A percentile compares a stretch with the other conserved stretches of the same genome.
Conservation (phyloP, 1,140 invertebrate species). For the Venustaconcha ellipsiformis region DNA sequence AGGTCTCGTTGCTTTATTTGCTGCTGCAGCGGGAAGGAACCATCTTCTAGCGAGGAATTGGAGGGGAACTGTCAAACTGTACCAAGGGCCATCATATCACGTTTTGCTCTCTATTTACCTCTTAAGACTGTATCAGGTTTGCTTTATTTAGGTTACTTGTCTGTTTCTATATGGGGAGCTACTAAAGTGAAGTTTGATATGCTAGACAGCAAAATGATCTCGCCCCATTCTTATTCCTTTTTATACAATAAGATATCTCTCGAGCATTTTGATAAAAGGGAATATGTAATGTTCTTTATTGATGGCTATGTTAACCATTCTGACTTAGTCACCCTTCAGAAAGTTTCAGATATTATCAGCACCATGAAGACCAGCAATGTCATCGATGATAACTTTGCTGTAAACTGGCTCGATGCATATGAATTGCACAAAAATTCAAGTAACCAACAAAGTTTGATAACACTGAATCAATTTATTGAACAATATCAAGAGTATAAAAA, state of each 20-base stretch:
- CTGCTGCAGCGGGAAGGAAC: slow-evolving; percentile 12
- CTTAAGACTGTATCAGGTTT: slow-evolving; percentile 1
- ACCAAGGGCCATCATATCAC: background rate
- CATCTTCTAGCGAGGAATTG: slow-evolving; percentile 5
- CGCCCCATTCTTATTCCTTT: slow-evolving; percentile 4
- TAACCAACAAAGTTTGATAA: background rate
- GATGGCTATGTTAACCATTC: slow-evolving; percentile 6
- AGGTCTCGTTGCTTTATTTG: slow-evolving; percentile 16
- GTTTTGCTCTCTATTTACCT: slow-evolving; percentile 3
- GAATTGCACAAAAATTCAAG: no score
- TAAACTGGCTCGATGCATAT: slow-evolving; percentile 11
- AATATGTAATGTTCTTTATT: slow-evolving; percentile 7
- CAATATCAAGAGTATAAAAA: background rate
- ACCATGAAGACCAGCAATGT: background rate
- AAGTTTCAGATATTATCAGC: slow-evolving; percentile 9
- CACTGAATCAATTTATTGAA: background rate
- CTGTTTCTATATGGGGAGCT: slow-evolving; percentile 10
- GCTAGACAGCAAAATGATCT: slow-evolving; percentile 8
- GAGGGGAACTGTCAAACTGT: background rate
- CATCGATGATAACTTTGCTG: background rate
- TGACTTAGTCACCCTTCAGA: slow-evolving; percentile 1
- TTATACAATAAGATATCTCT: slow-evolving; percentile 11
- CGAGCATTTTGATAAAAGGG: slow-evolving; percentile 7
- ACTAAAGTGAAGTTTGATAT: slow-evolving; percentile 10
- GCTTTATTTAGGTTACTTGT: slow-evolving; percentile 2